These are phyloP conservation scores for Pygmarrhopalites habei DNA, from an alignment of 1,140 invertebrate species.

Conservation along the genomic window DNA sequence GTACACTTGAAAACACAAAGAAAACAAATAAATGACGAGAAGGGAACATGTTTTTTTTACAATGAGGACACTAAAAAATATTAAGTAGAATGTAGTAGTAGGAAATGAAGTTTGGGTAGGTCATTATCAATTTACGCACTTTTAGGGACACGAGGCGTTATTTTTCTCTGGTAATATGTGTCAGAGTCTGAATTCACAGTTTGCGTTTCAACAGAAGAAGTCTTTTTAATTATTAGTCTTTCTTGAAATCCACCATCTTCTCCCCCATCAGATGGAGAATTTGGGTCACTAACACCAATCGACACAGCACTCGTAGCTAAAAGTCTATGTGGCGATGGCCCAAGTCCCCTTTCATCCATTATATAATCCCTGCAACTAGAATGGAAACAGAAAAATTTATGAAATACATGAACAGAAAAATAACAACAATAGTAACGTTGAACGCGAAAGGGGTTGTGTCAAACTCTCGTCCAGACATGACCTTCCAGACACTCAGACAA, in stretches of 20 bases:
- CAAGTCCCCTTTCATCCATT: constrained; percentile 18
- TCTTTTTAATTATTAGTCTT: constrained; percentile 34
- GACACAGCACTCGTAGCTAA: not conserved
- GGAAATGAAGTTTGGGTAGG: not conserved
- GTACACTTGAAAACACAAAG: no score
- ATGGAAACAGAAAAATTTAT: no score
- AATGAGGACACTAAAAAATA: not conserved
- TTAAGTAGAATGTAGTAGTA: not conserved
- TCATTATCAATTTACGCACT: constrained; percentile 29
- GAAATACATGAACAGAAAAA: no score
- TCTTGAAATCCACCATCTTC: constrained; percentile 39
- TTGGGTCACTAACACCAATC: constrained; percentile 7
- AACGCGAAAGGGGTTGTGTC: no score
- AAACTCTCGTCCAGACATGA: no score
- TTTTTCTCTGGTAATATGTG: constrained; percentile 38
- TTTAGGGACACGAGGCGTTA: constrained; percentile 38
- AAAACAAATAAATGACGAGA: no score
- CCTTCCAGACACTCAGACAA: no score
- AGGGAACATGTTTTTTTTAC: no score
- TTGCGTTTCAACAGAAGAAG: constrained; percentile 39
- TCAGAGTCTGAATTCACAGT: constrained; percentile 38
- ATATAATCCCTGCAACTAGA: constrained; percentile 14
- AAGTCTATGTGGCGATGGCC: not conserved
- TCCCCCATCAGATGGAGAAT: constrained; percentile 27
- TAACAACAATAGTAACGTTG: no score